Percentiles rank a stretch among this genome's conserved stretches.
phyloP scores from a whole-genome alignment of 2,888 invertebrate genomes.

The Drosophila atripex region DNA sequence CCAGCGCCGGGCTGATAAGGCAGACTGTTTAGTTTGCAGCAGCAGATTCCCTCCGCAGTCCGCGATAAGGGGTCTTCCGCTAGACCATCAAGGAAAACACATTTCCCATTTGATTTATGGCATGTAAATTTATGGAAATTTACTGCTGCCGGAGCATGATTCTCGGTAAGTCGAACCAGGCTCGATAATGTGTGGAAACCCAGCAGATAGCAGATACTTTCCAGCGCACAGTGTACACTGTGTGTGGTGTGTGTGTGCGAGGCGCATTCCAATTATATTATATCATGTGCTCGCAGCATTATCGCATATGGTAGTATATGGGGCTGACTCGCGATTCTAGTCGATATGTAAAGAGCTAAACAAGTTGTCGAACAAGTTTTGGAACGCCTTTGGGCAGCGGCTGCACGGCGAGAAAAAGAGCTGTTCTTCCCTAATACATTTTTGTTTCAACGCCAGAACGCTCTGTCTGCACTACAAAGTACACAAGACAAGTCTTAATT shows the following conservation, averaged over 20 bases:
- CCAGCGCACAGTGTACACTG: slow-evolving; percentile 17
- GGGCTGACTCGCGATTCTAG: slow-evolving; percentile 60
- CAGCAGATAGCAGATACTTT: slow-evolving; percentile 63
- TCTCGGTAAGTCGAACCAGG: slow-evolving; percentile 44
- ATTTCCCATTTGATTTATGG: slow-evolving; percentile 75
- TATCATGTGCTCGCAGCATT: slow-evolving; percentile 74
- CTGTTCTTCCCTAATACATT: neutral
- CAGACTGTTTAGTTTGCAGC: slow-evolving; percentile 66
- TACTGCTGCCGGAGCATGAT: slow-evolving; percentile 58
- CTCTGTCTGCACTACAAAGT: slow-evolving; percentile 48
- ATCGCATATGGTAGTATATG: slow-evolving; percentile 68
- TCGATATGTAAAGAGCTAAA: slow-evolving; percentile 68
- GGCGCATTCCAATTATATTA: slow-evolving; percentile 76
- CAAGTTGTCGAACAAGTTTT: slow-evolving; percentile 81
- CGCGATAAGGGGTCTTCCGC: slow-evolving; percentile 53
- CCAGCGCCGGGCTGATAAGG: slow-evolving; percentile 62
- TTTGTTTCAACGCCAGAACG: no score
- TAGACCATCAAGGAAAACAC: slow-evolving; percentile 44
- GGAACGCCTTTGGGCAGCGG: slow-evolving; percentile 67
- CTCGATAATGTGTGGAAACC: slow-evolving; percentile 62
- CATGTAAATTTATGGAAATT: slow-evolving; percentile 79
- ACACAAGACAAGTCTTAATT: slow-evolving; percentile 77
- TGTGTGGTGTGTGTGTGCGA: slow-evolving; percentile 24
- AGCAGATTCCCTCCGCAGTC: slow-evolving; percentile 25
- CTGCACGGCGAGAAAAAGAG: slow-evolving; percentile 19